These are phyloP conservation scores for Clarias pachynema DNA, from an alignment of 2,797 vertebrate genomes.

Conservation along the genomic window DNA sequence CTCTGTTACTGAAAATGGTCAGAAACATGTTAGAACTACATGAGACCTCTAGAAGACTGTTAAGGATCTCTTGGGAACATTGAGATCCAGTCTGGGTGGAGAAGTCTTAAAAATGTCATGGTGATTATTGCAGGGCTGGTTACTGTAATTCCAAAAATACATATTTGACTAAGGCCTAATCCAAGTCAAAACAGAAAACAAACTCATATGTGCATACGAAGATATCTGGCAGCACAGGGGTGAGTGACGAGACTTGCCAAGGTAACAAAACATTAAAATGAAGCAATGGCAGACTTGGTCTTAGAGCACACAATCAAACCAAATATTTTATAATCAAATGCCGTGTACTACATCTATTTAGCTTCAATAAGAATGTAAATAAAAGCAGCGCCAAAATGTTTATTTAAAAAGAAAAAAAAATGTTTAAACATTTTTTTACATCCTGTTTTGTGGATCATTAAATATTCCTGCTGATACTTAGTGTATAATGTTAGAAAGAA, in stretches of 20 bases:
- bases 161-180: constrained; percentile 29
- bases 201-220: constrained; percentile 8
- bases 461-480: neutral
- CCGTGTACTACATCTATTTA: constrained; percentile 41
- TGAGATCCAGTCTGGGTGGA: neutral
- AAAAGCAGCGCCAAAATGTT: constrained; percentile 15
- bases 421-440: constrained; percentile 17
- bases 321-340: constrained; percentile 57
- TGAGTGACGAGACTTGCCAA: constrained; percentile 45
- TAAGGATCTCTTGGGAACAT: neutral
- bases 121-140: neutral
- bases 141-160: constrained; percentile 14
- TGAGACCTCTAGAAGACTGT: neutral
- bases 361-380: constrained; percentile 57
- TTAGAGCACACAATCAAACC: constrained; percentile 57
- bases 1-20: neutral
- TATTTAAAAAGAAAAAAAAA: constrained; percentile 4
- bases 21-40: constrained; percentile 11
- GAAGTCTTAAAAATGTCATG: neutral
- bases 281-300: constrained; percentile 53
- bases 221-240: neutral
- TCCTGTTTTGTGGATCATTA: neutral
- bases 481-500: neutral
- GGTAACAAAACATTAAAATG: constrained; percentile 50
- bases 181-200: constrained; percentile 11